Evolutionary conservation across 1,140 invertebrate genomes (phyloP).

Genomic region (Lordiphosa collinella): DNA sequence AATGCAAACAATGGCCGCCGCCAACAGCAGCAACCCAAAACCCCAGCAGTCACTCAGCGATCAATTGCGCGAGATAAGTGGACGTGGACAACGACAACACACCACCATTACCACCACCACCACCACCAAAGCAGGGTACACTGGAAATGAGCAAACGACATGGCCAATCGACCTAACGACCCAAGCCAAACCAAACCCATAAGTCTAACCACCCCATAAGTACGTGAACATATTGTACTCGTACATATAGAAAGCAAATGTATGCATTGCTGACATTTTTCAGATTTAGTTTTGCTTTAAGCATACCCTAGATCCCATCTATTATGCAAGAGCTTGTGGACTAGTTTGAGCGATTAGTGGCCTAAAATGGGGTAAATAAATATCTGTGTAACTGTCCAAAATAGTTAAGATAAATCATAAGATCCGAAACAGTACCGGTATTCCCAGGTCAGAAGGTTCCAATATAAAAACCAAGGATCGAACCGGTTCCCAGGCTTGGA

Average conservation of each 20-base stretch:
- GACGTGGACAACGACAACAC: constrained; percentile 36
- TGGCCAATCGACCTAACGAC: constrained; percentile 22
- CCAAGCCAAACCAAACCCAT: constrained; percentile 17
- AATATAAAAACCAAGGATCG: no score
- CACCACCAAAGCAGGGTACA: constrained; percentile 9
- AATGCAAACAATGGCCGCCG: constrained; percentile 72
- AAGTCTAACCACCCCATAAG: constrained; percentile 11
- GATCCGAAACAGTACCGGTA: no score
- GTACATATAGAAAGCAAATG: no score
- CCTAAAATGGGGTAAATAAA: neutral
- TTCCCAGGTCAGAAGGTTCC: no score
- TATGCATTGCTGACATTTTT: constrained; percentile 58
- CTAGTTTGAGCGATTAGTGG: neutral
- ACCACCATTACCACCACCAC: constrained; percentile 22
- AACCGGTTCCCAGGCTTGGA: no score
- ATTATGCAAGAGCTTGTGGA: neutral
- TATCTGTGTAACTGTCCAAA: no score
- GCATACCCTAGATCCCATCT: neutral
- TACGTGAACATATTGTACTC: constrained; percentile 2
- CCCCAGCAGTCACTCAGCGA: constrained; percentile 41
- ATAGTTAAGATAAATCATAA: no score
- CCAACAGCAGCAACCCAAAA: constrained; percentile 18
- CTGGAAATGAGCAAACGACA: constrained; percentile 7
- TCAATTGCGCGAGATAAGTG: constrained; percentile 74
- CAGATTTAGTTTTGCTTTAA: constrained; percentile 36